phyloP scores from a whole-genome alignment of 2,113 vertebrate species.

The Zosterops japonicus region DNA sequence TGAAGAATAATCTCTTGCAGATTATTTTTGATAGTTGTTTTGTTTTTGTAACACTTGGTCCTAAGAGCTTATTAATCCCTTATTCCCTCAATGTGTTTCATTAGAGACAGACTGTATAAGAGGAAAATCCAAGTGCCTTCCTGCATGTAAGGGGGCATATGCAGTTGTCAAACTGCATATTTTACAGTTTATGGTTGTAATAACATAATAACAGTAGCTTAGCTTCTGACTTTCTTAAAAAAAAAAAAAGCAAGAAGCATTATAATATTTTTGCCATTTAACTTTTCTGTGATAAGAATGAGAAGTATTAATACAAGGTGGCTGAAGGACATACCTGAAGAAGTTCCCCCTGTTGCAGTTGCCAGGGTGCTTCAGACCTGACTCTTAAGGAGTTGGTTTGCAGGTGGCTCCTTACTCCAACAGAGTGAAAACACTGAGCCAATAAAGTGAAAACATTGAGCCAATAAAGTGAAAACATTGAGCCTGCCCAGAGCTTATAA shows the following conservation, averaged over 20 bases:
- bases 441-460: background rate
- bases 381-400: background rate
- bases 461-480: background rate
- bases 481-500: background rate
- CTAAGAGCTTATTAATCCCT: background rate
- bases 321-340: background rate
- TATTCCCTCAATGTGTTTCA: background rate
- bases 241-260: background rate
- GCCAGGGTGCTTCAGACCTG: background rate
- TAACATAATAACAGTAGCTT: background rate
- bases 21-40: background rate
- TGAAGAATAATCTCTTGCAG: background rate
- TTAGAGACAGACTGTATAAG: background rate
- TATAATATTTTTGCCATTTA: background rate
- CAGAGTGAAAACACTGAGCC: background rate
- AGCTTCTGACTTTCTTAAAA: background rate
- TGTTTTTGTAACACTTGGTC: background rate
- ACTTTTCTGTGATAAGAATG: background rate
- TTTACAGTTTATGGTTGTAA: background rate
- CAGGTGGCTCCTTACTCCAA: background rate
- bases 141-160: background rate
- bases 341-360: background rate
- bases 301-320: background rate
- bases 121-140: background rate
- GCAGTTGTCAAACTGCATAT: background rate